A percentile compares a stretch with the other conserved stretches of the same genome.
These are phyloP conservation scores for Plectrocnemia conspersa DNA, from an alignment of 1,140 invertebrate genomes.

Conservation along the genomic window DNA sequence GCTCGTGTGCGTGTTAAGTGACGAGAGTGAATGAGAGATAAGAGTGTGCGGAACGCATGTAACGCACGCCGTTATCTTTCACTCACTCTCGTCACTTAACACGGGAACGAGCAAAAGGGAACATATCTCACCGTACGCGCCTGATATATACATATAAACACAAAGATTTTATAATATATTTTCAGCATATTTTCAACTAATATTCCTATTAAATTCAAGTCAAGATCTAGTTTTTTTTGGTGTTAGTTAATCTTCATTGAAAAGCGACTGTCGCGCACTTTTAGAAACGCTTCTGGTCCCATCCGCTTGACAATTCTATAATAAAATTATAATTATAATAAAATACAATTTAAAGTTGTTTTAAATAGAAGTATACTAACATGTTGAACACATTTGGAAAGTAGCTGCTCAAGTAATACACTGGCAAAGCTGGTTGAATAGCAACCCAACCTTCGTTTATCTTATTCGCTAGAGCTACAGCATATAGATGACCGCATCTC, in stretches of 20 bases:
- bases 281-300: constrained; percentile 39
- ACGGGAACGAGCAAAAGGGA: too few species aligned
- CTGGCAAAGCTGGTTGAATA: constrained; percentile 57
- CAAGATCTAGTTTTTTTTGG: too few species aligned
- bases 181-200: too few species aligned
- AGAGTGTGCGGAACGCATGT: too few species aligned
- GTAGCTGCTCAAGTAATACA: constrained; percentile 62
- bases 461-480: constrained; percentile 71
- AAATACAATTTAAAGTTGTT: constrained; percentile 1
- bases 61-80: too few species aligned
- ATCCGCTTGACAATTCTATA: constrained; percentile 37
- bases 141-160: too few species aligned
- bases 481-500: constrained; percentile 68
- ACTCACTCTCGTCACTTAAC: too few species aligned
- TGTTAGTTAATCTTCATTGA: constrained; percentile 25
- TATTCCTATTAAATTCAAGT: too few species aligned
- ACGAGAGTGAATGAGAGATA: too few species aligned
- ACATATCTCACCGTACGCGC: too few species aligned
- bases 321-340: neutral
- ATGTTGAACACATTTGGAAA: constrained; percentile 57
- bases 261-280: constrained; percentile 41
- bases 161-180: too few species aligned
- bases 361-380: constrained; percentile 45
- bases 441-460: constrained; percentile 72
- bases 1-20: too few species aligned